Evolutionary conservation across 1,140 invertebrate genomes (phyloP), one percentile per base, ranked within the genome.

Genomic region (Trichonephila inaurata): DNA sequence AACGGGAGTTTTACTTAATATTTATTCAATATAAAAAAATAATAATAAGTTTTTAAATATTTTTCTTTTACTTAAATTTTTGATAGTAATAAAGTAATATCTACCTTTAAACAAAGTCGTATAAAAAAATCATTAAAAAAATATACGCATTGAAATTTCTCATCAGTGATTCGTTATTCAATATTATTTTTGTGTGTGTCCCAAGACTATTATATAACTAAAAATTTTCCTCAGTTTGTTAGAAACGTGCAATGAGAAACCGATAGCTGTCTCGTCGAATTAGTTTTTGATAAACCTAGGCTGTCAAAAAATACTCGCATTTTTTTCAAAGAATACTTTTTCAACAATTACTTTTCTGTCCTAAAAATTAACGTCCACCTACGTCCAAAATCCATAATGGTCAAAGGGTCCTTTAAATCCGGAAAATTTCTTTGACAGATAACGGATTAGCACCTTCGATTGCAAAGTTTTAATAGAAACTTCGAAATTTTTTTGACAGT

Each of bases 401-500:
- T 86, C 91, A 69, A 87, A 40, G 72, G 91, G 91, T 92, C 44
- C 51, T 92, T 87, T 86, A 92, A 92, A 92, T 92, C 91, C 91
- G 40, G 62, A 40, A 92, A 92, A 92, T 92, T 92, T 92, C 91
- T 92, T 92, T 92, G 91, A 92, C 91, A 44, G 19, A 69, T 87
- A 92, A 92, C 82, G 91, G 91, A 92, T 92, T 92, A 92, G 33
- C 91, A 72, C 82, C 62, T 87, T 64, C 14, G 83, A 92, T 92
- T 92, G 19, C 60, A 92, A 92, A 92, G 83, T 92, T 92, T 92
- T 72, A 86, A 85, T 86, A 24, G 83, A 92, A 85, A 86, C 44
- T 87, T 87, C 28, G 91, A 92, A 86, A 92, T 92, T 92, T 92
- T 92, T 92, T 92, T 87, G 91, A 92, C 91, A 92, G 90, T 92